Conservation (phyloP, 1,140 invertebrate species). For the Microplitis mediator region DNA sequence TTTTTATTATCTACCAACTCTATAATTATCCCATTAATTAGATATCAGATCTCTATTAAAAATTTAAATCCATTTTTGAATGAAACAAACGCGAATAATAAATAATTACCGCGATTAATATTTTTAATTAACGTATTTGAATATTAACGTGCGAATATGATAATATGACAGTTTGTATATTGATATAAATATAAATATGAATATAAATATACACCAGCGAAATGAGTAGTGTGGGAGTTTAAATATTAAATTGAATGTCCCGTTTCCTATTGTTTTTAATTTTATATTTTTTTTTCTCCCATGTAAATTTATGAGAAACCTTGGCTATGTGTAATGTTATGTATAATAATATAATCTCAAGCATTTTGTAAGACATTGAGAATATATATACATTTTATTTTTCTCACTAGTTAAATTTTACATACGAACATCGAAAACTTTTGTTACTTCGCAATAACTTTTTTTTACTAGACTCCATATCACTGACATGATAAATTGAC, state of each 20-base stretch:
- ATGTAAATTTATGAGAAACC: slow-evolving; percentile 19
- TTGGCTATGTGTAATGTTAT: not conserved
- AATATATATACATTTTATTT: not conserved
- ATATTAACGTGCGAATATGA: not conserved
- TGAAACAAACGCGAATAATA: too few species aligned
- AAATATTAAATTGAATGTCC: slow-evolving; percentile 16
- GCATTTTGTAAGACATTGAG: slow-evolving; percentile 23
- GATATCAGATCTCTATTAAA: too few species aligned
- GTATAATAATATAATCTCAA: slow-evolving; percentile 1
- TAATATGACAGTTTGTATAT: not conserved
- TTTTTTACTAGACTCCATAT: too few species aligned
- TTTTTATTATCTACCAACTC: too few species aligned
- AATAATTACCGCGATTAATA: too few species aligned
- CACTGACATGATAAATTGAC: too few species aligned
- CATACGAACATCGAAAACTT: too few species aligned
- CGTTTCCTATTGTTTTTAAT: slow-evolving; percentile 19
- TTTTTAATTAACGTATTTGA: too few species aligned
- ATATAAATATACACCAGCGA: not conserved
- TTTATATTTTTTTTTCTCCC: not conserved
- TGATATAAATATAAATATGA: not conserved
- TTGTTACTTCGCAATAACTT: too few species aligned
- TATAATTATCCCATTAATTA: too few species aligned
- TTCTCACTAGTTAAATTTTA: not conserved
- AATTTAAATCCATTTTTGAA: too few species aligned
- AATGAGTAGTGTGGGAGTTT: not conserved